Evolutionary conservation across 2,797 vertebrate species (phyloP), one percentile per base, ranked within the genome.

Genomic region (Arnoldichthys spilopterus): DNA sequence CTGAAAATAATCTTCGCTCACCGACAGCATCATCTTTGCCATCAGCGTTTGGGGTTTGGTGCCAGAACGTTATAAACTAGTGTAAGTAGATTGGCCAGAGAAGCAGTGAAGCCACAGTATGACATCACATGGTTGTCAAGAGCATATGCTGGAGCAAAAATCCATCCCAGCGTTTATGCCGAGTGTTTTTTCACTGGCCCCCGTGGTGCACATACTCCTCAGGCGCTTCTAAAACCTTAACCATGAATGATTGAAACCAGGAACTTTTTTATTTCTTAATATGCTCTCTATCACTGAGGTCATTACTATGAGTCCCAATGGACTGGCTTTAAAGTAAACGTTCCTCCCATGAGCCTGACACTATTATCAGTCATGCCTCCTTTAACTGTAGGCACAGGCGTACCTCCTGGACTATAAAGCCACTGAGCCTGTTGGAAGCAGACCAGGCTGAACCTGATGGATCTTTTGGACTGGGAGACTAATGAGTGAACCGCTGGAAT

Each of bases 81-180:
- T 80, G 67, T n/a, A n/a, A n/a, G n/a, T n/a, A n/a, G n/a, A 37
- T 47, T 47, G 54, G 32, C 78, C 67, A 70, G 69, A 45, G 66
- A 15, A 40, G 47, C 72, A 49, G 6, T 61, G 6, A 20, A 67
- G 37, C 49, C 32, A 59, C 4, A 18, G 49, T 20, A 83, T 83
- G 76, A 89, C 61, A 76, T 89, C 74, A 78, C 72, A 74, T 78
- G 70, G 72, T 53, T 79, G 68, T 84, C 61, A 78, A 45, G 53
- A n/a, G 47, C 66, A 53, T 32, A 40, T 18, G 83, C 53, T 58
- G 22, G 78, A 85, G 76, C 69, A 79, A 81, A 77, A 83, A 67
- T 76, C 26, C 70, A 62, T 68, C 53, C 1, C 56, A 37, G 34
- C 51, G 8, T 68, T 85, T 34, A 34, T 62, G 62, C 70, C 45